Evolutionary conservation across 1,140 invertebrate species (phyloP).

Genomic region (Elysia chlorotica): DNA sequence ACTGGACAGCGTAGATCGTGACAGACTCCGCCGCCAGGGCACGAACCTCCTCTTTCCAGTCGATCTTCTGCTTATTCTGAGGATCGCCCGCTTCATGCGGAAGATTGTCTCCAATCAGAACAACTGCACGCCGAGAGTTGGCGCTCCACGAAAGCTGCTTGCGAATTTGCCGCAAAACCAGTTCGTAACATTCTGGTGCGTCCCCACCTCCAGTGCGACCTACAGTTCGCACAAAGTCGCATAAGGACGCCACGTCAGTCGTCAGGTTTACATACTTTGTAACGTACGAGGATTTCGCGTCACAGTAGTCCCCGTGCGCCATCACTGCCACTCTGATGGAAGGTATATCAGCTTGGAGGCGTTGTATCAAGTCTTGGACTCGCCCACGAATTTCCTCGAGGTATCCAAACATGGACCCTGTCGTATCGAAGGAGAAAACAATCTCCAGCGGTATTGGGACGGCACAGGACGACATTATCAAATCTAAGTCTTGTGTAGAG

Average conservation of each 20-base stretch:
- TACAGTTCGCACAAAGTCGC: conserved; percentile 45
- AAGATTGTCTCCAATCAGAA: conserved; percentile 55
- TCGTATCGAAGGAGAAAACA: conserved; percentile 60
- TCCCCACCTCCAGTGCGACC: conserved; percentile 48
- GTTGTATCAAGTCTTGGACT: conserved; percentile 51
- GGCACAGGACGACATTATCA: too few relatives aligned
- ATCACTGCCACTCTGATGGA: conserved; percentile 47
- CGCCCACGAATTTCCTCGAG: conserved; percentile 43
- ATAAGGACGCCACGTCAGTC: conserved; percentile 35
- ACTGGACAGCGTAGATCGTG: conserved; percentile 38
- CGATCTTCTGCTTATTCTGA: conserved; percentile 40
- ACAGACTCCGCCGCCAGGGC: conserved; percentile 29
- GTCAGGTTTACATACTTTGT: conserved; percentile 48
- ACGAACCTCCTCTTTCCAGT: conserved; percentile 49
- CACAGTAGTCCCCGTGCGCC: conserved; percentile 55
- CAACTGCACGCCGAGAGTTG: conserved; percentile 40
- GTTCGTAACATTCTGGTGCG: conserved; percentile 51
- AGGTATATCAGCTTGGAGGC: conserved; percentile 53
- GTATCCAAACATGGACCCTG: conserved; percentile 52
- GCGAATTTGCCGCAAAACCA: conserved; percentile 38
- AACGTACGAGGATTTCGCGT: conserved; percentile 36
- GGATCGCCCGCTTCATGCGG: conserved; percentile 48
- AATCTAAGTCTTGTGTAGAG: too few relatives aligned
- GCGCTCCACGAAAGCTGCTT: conserved; percentile 43
- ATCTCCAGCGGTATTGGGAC: too few relatives aligned